Conservation (phyloP, 2,888 invertebrate genomes). For the Leptinotarsa rubiginosa region DNA sequence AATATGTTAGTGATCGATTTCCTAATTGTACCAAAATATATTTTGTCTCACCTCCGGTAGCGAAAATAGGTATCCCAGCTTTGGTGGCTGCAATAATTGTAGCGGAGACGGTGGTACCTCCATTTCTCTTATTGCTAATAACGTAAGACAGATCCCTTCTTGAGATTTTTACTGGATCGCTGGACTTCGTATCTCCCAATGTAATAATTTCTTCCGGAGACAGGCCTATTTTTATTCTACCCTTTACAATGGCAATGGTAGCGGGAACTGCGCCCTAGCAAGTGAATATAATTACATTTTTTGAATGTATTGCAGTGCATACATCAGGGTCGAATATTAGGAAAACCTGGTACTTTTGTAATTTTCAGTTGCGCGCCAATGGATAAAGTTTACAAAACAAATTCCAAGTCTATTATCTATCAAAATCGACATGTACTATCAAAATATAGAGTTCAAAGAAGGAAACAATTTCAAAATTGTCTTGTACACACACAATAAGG, state of each 20-base stretch:
- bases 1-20: not conserved
- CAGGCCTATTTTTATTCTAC: constrained; percentile 85
- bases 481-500: too few species aligned
- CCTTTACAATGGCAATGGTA: constrained; percentile 89
- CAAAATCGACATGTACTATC: not conserved
- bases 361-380: not conserved
- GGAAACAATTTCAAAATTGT: not conserved
- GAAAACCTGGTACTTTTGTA: not conserved
- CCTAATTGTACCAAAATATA: not conserved
- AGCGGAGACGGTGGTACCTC: constrained; percentile 97
- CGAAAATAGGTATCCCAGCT: constrained; percentile 90
- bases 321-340: too few species aligned
- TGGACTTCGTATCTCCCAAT: constrained; percentile 70
- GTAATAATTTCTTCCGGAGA: constrained; percentile 72
- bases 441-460: not conserved
- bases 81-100: constrained; percentile 88
- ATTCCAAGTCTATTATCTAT: not conserved
- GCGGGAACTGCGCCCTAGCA: constrained; percentile 87
- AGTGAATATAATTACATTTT: constrained; percentile 14
- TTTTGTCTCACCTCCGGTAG: constrained; percentile 83
- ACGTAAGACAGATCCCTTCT: constrained; percentile 86
- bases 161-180: constrained; percentile 82
- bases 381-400: constrained; percentile 2
- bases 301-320: too few species aligned
- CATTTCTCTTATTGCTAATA: constrained; percentile 76